These are phyloP conservation scores for Mormyrus hasselquistii DNA, from an alignment of 2,797 vertebrate genomes.

Conservation along the genomic window DNA sequence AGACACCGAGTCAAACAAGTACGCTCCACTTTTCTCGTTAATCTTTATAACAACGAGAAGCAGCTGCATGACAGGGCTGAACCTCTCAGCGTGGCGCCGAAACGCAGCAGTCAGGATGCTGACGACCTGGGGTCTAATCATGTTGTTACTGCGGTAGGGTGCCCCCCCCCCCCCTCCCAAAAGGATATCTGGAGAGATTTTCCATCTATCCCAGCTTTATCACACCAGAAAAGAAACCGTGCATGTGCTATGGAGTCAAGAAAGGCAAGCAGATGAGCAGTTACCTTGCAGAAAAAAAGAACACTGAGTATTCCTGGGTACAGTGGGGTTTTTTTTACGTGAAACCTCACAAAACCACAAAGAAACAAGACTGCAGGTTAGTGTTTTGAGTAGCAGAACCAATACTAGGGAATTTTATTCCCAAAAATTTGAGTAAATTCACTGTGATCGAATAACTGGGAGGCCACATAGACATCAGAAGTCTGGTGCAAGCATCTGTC, in stretches of 20 bases:
- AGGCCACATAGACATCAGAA: not conserved
- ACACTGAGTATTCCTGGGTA: not conserved
- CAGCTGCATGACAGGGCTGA: not conserved
- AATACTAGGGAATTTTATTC: not conserved
- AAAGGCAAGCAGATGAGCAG: constrained; percentile 46
- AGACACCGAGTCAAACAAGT: not conserved
- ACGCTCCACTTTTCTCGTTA: not conserved
- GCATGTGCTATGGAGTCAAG: constrained; percentile 30
- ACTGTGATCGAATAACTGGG: not conserved
- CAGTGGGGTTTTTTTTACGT: not conserved
- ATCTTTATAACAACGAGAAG: not conserved
- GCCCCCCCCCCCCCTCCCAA: constrained; percentile 31
- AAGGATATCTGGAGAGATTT: constrained; percentile 38
- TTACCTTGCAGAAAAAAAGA: constrained; percentile 31
- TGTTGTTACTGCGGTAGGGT: constrained; percentile 39
- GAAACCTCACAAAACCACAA: not conserved
- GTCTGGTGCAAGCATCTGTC: not conserved
- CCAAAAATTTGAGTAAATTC: not conserved
- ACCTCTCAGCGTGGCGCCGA: not conserved
- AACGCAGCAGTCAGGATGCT: not conserved
- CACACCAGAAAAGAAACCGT: constrained; percentile 22
- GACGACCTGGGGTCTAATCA: constrained; percentile 39
- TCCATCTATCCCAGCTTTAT: constrained; percentile 50
- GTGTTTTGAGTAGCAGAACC: not conserved
- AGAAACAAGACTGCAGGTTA: constrained; percentile 3